Conservation (phyloP, 2,113 vertebrate genomes). For the Crotalus viridis region DNA sequence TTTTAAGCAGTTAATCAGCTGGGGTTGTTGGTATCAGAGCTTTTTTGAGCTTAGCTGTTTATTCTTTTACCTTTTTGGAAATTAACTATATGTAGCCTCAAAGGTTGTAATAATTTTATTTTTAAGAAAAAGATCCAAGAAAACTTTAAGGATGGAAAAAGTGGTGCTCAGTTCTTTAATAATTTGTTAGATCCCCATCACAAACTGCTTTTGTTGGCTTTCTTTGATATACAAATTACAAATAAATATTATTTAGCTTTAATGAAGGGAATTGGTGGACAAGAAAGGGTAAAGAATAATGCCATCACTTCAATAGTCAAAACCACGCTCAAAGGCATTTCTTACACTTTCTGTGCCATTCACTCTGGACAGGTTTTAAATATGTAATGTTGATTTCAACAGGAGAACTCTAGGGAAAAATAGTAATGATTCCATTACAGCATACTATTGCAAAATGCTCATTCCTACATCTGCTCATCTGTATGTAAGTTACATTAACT, state of each 20-base stretch:
- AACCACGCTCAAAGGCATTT: background rate
- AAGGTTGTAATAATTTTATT: background rate
- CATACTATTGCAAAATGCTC: background rate
- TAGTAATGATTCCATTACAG: background rate
- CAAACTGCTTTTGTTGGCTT: background rate
- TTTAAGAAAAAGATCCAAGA: background rate
- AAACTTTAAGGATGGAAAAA: background rate
- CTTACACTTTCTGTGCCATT: background rate
- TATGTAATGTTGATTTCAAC: background rate
- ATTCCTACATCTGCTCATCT: background rate
- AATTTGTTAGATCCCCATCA: background rate
- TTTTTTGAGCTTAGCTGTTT: slow-evolving; percentile 13
- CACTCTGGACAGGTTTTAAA: background rate
- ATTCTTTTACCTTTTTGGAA: background rate
- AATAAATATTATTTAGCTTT: background rate
- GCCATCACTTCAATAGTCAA: background rate
- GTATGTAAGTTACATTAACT: background rate
- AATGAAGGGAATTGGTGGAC: background rate
- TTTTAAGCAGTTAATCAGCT: slow-evolving; percentile 35
- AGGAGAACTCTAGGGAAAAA: background rate
- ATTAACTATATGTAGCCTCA: background rate
- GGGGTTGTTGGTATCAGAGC: slow-evolving; percentile 11
- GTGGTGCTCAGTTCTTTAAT: background rate
- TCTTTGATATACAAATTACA: background rate
- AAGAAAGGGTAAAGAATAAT: background rate